phyloP scores from a whole-genome alignment of 2,888 invertebrate genomes.

The Leptinotarsa rubiginosa region DNA sequence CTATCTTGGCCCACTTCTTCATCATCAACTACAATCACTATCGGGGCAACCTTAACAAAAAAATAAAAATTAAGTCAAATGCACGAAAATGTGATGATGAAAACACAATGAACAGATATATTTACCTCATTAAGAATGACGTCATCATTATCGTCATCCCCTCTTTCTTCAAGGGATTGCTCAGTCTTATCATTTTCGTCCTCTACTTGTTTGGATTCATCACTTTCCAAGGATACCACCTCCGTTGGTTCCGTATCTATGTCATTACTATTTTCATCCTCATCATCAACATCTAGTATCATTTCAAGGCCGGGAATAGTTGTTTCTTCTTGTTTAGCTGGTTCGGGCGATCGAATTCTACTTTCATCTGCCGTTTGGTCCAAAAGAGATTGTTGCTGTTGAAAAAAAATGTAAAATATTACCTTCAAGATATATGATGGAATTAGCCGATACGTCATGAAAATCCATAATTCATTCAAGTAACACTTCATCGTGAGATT shows the following conservation, averaged over 20 bases:
- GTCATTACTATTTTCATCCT: slow-evolving; percentile 57
- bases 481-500: slow-evolving; percentile 74
- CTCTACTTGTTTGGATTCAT: slow-evolving; percentile 47
- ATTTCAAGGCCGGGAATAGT: slow-evolving; percentile 68
- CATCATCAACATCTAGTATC: slow-evolving; percentile 59
- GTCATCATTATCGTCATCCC: slow-evolving; percentile 70
- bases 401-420: slow-evolving; percentile 33
- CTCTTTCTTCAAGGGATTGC: slow-evolving; percentile 49
- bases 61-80: not conserved
- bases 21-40: too few relatives aligned
- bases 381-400: slow-evolving; percentile 52
- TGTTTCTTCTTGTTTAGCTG: slow-evolving; percentile 60
- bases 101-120: not conserved
- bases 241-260: slow-evolving; percentile 56
- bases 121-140: too few relatives aligned
- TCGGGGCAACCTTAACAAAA: slow-evolving; percentile 64
- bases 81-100: not conserved
- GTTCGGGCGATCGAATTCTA: slow-evolving; percentile 47
- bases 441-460: too few relatives aligned
- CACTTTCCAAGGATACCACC: slow-evolving; percentile 54
- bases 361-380: slow-evolving; percentile 57
- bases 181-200: slow-evolving; percentile 47
- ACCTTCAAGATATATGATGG: too few relatives aligned
- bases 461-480: too few relatives aligned
- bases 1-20: too few relatives aligned